Evolutionary conservation across 2,113 vertebrate species (phyloP).

Genomic region (Xyliphius kryptos): DNA sequence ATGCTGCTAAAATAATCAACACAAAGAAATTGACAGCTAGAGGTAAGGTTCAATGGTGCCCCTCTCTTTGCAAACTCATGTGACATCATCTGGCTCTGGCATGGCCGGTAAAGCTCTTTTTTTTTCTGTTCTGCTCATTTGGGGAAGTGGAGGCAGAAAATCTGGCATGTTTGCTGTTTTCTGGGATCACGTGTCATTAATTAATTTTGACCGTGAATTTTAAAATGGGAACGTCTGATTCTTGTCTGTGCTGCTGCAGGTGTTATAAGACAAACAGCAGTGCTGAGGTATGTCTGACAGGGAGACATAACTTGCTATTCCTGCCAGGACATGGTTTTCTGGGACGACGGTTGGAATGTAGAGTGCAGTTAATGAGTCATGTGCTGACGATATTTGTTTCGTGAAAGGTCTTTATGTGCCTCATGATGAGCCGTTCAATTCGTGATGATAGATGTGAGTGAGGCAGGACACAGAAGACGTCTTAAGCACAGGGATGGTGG

Average conservation of each 20-base stretch:
- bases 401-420: no score
- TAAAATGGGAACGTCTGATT: constrained; percentile 11
- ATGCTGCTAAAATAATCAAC: no score
- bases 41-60: constrained; percentile 19
- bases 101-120: constrained; percentile 3
- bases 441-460: no score
- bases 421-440: no score
- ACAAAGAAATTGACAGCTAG: no score
- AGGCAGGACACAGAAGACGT: no score
- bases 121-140: constrained; percentile 4
- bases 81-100: constrained; percentile 1
- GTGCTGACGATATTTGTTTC: no score
- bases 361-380: constrained; percentile 1
- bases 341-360: constrained; percentile 4
- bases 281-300: neutral
- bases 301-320: neutral
- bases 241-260: constrained; percentile 4
- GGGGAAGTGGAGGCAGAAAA: constrained; percentile 18
- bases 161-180: constrained; percentile 18
- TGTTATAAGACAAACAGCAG: constrained; percentile 8
- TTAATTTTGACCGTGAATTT: constrained; percentile 21
- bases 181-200: constrained; percentile 28
- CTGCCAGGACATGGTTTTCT: neutral
- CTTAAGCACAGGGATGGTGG: no score
- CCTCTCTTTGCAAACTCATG: neutral